Evolutionary conservation across 2,888 invertebrate genomes (phyloP).

Genomic region (Idaea straminata): DNA sequence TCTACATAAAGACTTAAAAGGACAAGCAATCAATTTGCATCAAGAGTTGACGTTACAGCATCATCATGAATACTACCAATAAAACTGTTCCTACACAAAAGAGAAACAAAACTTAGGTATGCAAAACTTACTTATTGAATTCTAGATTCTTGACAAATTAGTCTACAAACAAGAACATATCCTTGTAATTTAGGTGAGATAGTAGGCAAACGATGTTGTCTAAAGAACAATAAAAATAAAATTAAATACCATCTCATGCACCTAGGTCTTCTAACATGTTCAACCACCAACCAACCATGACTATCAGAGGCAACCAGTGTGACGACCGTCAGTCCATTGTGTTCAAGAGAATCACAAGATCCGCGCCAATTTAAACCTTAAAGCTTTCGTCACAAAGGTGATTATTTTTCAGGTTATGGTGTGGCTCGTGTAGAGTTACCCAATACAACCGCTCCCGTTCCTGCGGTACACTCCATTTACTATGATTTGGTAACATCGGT

Average conservation of each 20-base stretch:
- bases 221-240: neutral
- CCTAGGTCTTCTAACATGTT: neutral
- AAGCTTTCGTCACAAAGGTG: slow-evolving; percentile 8
- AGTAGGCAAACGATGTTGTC: neutral
- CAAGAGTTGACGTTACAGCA: neutral
- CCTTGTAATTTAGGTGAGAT: neutral
- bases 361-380: slow-evolving; percentile 7
- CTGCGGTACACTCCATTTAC: slow-evolving; percentile 58
- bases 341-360: neutral
- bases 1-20: neutral
- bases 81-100: neutral
- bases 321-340: slow-evolving; percentile 45
- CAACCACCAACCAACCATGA: slow-evolving; percentile 33
- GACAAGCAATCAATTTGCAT: neutral
- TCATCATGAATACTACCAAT: neutral
- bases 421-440: slow-evolving; percentile 20
- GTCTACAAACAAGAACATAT: too few relatives aligned
- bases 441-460: slow-evolving; percentile 62
- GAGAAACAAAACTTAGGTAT: neutral
- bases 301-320: slow-evolving; percentile 53
- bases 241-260: neutral
- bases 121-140: too few relatives aligned
- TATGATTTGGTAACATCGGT: slow-evolving; percentile 61
- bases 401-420: slow-evolving; percentile 6
- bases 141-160: too few relatives aligned